Evolutionary conservation across 1,140 invertebrate species (phyloP), one percentile per base, ranked within the genome.

Genomic region (Branchinecta lynchi): DNA sequence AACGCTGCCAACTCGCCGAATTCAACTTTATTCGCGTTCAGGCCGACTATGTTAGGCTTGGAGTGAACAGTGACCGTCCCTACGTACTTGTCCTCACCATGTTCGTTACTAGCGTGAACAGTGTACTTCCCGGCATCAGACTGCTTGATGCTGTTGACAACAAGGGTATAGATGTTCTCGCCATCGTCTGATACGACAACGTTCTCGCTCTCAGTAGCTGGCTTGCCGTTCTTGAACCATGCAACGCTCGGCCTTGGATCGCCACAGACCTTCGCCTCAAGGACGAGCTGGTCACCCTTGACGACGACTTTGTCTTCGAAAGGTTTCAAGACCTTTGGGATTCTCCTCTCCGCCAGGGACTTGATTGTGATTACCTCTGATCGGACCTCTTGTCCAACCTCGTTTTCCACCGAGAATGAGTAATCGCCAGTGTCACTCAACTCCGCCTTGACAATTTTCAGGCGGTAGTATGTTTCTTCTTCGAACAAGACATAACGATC

Each of bases 201-300:
- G 45, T 69, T 65, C 8, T 71, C 71, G 3, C 71, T 73, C 43
- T 72, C 72, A 7, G 71, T 70, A 10, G 75, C 51, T 15, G 74
- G 73, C 60, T 74, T 46, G 12, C 76, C 77, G 70, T 79, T 74
- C 67, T 78, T 77, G 71, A 71, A 77, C 76, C 76, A 76, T 68
- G 75, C 71, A 68, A 74, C 66, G 7, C 71, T 66, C 0, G 75
- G 74, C 66, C 67, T 72, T 5, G 82, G 93, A 80, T 93, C 89
- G 20, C 87, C 92, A 65, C 87, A 86, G 69, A 94, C 85, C 32
- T 88, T 82, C 17, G 88, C 86, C 44, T 83, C 84, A 71, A 95
- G 84, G n/a, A 83, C 84, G 3, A 87, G 86, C 3, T 84, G 81
- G 68, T 86, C 83, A 67, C 86, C 85, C 74, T 89, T 87, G 73